Percentiles rank a stretch among this genome's conserved stretches.
Conservation (phyloP, 2,797 vertebrate genomes). For the Numenius phaeopus region DNA sequence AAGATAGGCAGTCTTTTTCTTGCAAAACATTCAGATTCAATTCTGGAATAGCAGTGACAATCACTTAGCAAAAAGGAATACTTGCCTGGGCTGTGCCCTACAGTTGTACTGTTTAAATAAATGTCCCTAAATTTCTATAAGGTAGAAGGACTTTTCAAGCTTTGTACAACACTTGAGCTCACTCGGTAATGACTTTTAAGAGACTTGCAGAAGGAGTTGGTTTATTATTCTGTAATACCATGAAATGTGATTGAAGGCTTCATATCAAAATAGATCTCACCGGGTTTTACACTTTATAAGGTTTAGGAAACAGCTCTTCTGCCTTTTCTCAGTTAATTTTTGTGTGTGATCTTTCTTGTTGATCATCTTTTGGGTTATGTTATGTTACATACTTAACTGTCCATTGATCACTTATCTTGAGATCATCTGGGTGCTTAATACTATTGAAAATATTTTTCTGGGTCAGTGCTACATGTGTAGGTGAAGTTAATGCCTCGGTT, state of each 20-base stretch:
- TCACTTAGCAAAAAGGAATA: background rate
- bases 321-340: constrained; percentile 30
- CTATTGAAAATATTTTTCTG: constrained; percentile 25
- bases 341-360: constrained; percentile 48
- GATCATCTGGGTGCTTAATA: constrained; percentile 59
- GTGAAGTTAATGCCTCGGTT: background rate
- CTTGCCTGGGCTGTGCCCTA: background rate
- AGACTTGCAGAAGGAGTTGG: constrained; percentile 29
- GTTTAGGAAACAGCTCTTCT: constrained; percentile 24
- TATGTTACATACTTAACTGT: constrained; percentile 30
- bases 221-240: constrained; percentile 22
- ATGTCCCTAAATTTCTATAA: background rate
- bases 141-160: constrained; percentile 39
- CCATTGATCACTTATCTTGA: constrained; percentile 21
- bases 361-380: constrained; percentile 35
- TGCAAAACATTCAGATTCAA: constrained; percentile 16
- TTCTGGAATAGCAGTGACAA: background rate
- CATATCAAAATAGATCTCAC: background rate
- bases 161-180: constrained; percentile 43
- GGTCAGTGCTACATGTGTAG: background rate
- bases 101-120: constrained; percentile 12
- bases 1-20: constrained; percentile 35
- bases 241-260: constrained; percentile 39
- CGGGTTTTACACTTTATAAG: background rate
- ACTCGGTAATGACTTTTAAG: constrained; percentile 48